A percentile compares a stretch with the other conserved stretches of the same genome.
Conservation (phyloP, 2,797 vertebrate genomes). For the Enteromius treurensis region DNA sequence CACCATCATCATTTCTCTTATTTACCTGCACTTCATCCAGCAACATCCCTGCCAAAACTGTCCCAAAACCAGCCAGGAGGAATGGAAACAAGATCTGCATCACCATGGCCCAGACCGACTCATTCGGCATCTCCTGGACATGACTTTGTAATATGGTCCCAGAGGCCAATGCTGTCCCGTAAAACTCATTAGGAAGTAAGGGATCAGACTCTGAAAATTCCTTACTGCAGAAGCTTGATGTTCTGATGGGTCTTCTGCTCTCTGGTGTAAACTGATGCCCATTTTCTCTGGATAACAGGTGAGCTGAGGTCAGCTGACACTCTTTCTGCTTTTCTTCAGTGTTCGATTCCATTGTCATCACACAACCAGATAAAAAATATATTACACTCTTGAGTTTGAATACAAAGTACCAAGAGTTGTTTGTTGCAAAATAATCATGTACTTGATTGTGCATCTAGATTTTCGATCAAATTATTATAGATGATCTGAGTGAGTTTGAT, state of each 20-base stretch:
- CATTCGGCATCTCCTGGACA: conserved; percentile 73
- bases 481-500: neutral
- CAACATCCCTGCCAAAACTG: conserved; percentile 91
- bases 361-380: neutral
- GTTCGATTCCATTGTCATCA: conserved; percentile 44
- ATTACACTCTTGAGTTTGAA: neutral
- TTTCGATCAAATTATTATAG: neutral
- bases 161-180: conserved; percentile 59
- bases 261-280: conserved; percentile 11
- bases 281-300: conserved; percentile 12
- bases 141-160: neutral
- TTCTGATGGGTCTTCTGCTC: conserved; percentile 13
- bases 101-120: conserved; percentile 85
- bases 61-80: conserved; percentile 91
- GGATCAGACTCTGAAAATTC: conserved; percentile 80
- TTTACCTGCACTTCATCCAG: conserved; percentile 92
- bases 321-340: conserved; percentile 23
- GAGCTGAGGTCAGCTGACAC: conserved; percentile 7
- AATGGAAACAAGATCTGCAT: conserved; percentile 93
- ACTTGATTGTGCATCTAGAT: neutral
- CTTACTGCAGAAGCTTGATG: conserved; percentile 33
- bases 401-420: neutral
- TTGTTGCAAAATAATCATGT: neutral
- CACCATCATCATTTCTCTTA: neutral
- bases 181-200: conserved; percentile 78